phyloP scores from a whole-genome alignment of 1,140 invertebrate genomes.

The Drosophila trapezifrons region DNA sequence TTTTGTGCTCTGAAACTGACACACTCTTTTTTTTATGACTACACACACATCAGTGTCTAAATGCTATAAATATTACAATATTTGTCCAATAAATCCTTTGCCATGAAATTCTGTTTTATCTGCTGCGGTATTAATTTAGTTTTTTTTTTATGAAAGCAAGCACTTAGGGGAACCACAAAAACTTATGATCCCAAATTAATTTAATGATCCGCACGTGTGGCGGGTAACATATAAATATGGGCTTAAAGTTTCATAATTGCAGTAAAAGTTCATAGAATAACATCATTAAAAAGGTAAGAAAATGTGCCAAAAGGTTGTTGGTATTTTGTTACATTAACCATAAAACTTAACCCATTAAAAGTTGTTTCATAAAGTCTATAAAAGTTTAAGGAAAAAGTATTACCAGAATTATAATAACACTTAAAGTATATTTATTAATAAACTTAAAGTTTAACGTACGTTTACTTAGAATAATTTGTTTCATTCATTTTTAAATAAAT shows the following conservation, averaged over 20 bases:
- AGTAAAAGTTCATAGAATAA: slow-evolving; percentile 1
- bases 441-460: background rate
- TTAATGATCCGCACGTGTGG: slow-evolving; percentile 26
- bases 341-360: background rate
- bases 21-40: slow-evolving; percentile 46
- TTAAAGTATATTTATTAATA: background rate
- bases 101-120: slow-evolving; percentile 15
- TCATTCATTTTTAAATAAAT: background rate
- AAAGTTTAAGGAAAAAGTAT: background rate
- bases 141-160: slow-evolving; percentile 30
- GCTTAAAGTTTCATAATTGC: slow-evolving; percentile 2
- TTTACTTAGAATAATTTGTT: background rate
- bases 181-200: slow-evolving; percentile 34
- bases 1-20: slow-evolving; percentile 7
- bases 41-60: slow-evolving; percentile 21
- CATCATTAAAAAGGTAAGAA: background rate
- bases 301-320: background rate
- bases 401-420: background rate
- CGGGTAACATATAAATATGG: background rate
- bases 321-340: background rate
- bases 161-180: slow-evolving; percentile 33
- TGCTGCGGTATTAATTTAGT: slow-evolving; percentile 17
- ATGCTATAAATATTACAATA: slow-evolving; percentile 43
- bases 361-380: background rate
- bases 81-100: slow-evolving; percentile 50